Evolutionary conservation across 2,113 vertebrate genomes (phyloP), one percentile per base, ranked within the genome.

Genomic region (Spermophilus dauricus): DNA sequence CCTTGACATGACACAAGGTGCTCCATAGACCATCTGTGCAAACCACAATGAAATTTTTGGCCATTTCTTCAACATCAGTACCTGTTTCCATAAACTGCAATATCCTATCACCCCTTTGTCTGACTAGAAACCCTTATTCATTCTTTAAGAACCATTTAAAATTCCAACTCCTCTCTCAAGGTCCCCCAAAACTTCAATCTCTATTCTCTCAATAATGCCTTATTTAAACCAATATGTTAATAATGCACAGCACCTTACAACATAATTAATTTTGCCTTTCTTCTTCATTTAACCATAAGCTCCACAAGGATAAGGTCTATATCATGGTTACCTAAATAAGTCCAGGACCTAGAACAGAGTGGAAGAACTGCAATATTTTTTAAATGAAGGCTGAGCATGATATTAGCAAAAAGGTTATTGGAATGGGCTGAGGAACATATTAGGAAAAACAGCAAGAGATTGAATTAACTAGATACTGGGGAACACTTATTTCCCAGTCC

Each of bases 101-200:
- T 53, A 83, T 65, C 10, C 10, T 24, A 37, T 87, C 78, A 32
- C 3, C 45, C 14, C 2, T 95, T 73, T 78, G 83, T 72, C 45
- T 93, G n/a, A 77, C 32, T 82, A 86, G 48, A 96, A 94, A 95
- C 42, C 11, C 39, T 77, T 61, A 65, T 86, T 85, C 32, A n/a
- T 58, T 77, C 37, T 94, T 95, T 72, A 56, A 37, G 14, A 95
- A 81, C 13, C 22, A 32, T 89, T 85, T 94, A 73, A 70, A 86
- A 78, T 80, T 51, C 8, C 67, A 89, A 32, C 18, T 80, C 32
- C 6, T 89, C 56, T 65, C 18, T 80, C 67, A 34, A 88, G 45
- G 84, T 22, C 20, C 20, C 6, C 11, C 78, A 86, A 78, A 24
- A 34, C 2, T 78, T n/a, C 70, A 63, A 91, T 34, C 34, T 34